Conservation (phyloP, 2,113 vertebrate genomes). For the Carollia perspicillata region DNA sequence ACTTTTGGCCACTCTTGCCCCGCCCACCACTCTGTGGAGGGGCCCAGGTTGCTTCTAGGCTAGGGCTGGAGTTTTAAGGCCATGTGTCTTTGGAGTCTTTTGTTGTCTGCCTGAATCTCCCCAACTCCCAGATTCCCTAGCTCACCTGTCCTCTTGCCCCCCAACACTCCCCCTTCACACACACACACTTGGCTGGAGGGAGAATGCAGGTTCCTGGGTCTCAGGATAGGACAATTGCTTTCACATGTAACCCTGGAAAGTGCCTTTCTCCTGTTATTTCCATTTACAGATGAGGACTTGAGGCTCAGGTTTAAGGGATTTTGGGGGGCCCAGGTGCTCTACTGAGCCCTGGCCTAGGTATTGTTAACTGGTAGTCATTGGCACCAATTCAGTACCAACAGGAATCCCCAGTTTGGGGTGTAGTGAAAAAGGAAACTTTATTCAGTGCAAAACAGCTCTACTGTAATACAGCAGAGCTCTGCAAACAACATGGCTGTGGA, state of each 20-base stretch:
- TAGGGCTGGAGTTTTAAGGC: neutral
- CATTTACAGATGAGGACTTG: neutral
- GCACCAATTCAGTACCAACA: neutral
- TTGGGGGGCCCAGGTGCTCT: neutral
- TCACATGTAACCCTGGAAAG: accelerated
- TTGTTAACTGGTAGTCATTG: neutral
- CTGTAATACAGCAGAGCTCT: neutral
- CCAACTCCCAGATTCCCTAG: neutral
- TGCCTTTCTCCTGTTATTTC: neutral
- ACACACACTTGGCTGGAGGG: neutral
- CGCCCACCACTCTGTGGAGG: neutral
- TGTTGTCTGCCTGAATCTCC: neutral
- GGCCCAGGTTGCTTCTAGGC: neutral
- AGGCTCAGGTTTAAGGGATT: neutral
- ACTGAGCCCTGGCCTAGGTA: neutral
- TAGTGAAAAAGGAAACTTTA: neutral
- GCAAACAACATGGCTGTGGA: too few relatives aligned
- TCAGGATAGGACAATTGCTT: neutral
- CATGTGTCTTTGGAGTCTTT: neutral
- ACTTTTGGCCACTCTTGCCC: too few relatives aligned
- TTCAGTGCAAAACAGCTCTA: neutral
- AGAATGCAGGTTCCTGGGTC: neutral
- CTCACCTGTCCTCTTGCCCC: neutral
- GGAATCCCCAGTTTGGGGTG: too few relatives aligned
- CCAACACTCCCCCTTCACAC: neutral